Evolutionary conservation across 2,797 vertebrate species (phyloP), one percentile per base, ranked within the genome.

Genomic region (Pipistrellus pipistrellus): DNA sequence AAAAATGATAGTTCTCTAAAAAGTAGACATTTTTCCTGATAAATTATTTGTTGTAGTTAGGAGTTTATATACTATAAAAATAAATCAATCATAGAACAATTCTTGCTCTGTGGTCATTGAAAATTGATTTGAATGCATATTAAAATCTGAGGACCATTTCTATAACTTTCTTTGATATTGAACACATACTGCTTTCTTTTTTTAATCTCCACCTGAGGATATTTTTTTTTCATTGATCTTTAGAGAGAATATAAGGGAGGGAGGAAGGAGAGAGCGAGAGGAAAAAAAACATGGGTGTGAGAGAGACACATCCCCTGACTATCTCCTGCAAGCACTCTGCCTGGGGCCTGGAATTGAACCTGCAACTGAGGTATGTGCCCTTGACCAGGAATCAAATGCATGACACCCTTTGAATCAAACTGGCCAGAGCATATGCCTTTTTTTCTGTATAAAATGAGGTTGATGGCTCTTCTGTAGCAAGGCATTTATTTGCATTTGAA

Each of bases 31-130:
- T 91, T 66, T 64, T 78, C 41, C 64, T 93, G 6, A 69, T 77
- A 81, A 72, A 14, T 55, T 95, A 7, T 81, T 77, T 86, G 18
- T 75, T 92, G 25, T 53, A 75, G 25, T 76, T 75, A 78, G 62
- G 38, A 86, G 25, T 85, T 92, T 53, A 4, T 73, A 12, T 21
- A 21, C 76, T 55, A 27, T 88, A 82, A 85, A 6, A 8, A 86
- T 84, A 87, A 48, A 80, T 51, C 76, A 23, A 83, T 53, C 30
- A 91, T 15, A 53, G 38, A 88, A 80, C 1, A 81, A 48, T n/a
- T 85, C 21, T 91, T 44, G 23, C 15, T 85, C 30, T 59, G 35
- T 57, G 62, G 55, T 7, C n/a, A 66, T 4, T 64, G 35, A 64
- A 88, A 59, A 77, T 90, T 82, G 81, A 78, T 48, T 64, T 51